Evolutionary conservation across 2,113 vertebrate genomes (phyloP), one percentile per base, ranked within the genome.

Genomic region (Cyprinodon brontotheroides): DNA sequence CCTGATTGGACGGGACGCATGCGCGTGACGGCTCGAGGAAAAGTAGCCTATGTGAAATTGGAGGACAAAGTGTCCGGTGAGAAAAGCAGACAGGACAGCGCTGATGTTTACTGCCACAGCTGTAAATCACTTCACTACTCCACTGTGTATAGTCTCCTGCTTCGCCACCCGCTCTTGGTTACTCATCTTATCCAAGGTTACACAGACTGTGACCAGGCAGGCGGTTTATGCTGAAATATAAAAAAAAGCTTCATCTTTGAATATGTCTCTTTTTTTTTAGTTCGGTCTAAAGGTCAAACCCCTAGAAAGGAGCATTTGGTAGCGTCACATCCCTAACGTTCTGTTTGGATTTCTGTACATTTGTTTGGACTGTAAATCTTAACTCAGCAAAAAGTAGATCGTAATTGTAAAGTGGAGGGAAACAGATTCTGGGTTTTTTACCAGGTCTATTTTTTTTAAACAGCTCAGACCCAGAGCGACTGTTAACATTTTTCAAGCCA

Each of bases 1-100:
- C 98, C 98, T 0, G 97, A 99, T 81, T 99, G 98, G 98, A 97
- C 95, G 20, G 98, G 98, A 38, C 95, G 98, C 38, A 95, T 99
- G 85, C 94, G 98, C 59, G 94, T 99, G 80, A 98, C 97, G 11
- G 97, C 98, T 20, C 96, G 96, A 85, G 98, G 97, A 66, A 98
- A 97, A 90, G 93, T 95, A 61, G 98, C 96, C 1, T 98, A 94
- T 29, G 96, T 99, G 73, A 99, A 99, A 80, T 89, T 99, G 67
- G 98, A 99, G 86, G 97, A 99, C 93, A 98, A 97, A 89, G 93
- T 97, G 83, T 98, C 98, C 90, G 98, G 98, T 94, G 79, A 91
- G 87, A 20, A 57, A n/a, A 50, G 65, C 82, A 86, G 84, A 87
- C 80, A 20, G 71, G 68, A 43, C 61, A 36, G 73, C 12, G 67